Percentiles rank a stretch among this genome's conserved stretches.
Evolutionary conservation across 2,888 invertebrate species (phyloP).

Genomic region (Hemicrepidius hirtus): DNA sequence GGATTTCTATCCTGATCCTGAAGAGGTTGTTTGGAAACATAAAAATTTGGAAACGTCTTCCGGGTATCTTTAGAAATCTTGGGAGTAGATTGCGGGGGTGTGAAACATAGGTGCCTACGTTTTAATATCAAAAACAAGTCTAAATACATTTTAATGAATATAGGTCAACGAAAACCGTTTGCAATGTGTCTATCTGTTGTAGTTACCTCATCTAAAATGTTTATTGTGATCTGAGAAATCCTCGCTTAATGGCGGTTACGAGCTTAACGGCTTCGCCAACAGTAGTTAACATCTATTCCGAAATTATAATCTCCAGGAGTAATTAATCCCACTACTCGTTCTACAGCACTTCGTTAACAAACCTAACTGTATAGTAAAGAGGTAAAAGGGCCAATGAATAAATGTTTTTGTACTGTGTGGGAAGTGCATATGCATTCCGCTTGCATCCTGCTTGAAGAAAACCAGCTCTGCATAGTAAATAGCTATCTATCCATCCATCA

Average conservation of each 20-base stretch:
- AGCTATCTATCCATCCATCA: slow-evolving; percentile 30
- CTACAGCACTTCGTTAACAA: slow-evolving; percentile 32
- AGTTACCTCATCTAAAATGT: slow-evolving; percentile 18
- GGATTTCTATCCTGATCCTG: no score
- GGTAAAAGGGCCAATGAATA: slow-evolving; percentile 38
- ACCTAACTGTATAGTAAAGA: slow-evolving; percentile 17
- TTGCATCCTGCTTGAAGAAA: slow-evolving; percentile 40
- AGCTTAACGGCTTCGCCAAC: slow-evolving; percentile 47
- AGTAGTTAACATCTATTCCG: slow-evolving; percentile 49
- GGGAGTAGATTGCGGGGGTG: no score
- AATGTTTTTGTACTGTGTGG: slow-evolving; percentile 41
- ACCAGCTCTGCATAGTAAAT: slow-evolving; percentile 39
- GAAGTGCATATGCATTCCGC: slow-evolving; percentile 46
- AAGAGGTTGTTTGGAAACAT: no score
- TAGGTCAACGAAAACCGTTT: background rate
- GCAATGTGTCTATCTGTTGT: background rate
- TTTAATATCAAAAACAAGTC: no score
- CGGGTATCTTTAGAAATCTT: no score
- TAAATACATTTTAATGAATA: background rate
- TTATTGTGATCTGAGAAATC: slow-evolving; percentile 34
- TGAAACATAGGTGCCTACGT: no score
- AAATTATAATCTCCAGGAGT: slow-evolving; percentile 50
- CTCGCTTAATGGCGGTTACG: slow-evolving; percentile 41
- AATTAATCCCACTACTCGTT: slow-evolving; percentile 44
- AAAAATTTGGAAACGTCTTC: no score